Base-by-base conservation (phyloP, 92 coral and sea anemone species). In the Metridium senile region DNA sequence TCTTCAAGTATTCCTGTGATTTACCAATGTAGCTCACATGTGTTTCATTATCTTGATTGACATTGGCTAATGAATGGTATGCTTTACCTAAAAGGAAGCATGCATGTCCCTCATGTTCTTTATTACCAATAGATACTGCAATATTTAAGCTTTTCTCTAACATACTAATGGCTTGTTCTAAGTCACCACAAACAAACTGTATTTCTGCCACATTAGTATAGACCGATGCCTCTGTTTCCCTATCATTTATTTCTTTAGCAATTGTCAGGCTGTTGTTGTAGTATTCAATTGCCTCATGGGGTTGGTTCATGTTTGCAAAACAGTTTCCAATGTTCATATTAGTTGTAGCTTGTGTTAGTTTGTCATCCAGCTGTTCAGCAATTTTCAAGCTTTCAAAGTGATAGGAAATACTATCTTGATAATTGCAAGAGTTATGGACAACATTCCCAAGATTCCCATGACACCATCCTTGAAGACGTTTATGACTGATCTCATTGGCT, bases 401-500 rank as follows among this genome's bases (percentile, higher is more conserved):
- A 9, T 0, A 28, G 33, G 25, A 13, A 1, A 75, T n/a, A n/a
- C 58, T 70, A 23, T 74, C 80, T 17, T 74, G 17, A 32, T 59
- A 59, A 22, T 25, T 32, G 43, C 58, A 19, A 20, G 23, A n/a
- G 9, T 19, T 27, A 22, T 62, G 0, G 9, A 17, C 13, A 18
- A 34, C 35, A 22, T n/a, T n/a, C n/a, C n/a, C n/a, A n/a, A n/a
- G n/a, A n/a, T n/a, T n/a, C n/a, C n/a, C n/a, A n/a, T n/a, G 25
- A 18, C 28, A 28, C 23, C 8, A 1, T 33, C 2, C 61, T 32
- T 75, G 62, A 0, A 26, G 10, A 26, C 25, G 17, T 32, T 62
- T 62, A 51, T 79, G 69, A 17, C 71, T 71, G 3, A 45, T 39
- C 8, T n/a, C n/a, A n/a, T n/a, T n/a, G n/a, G n/a, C n/a, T n/a